Evolutionary conservation across 2,797 vertebrate genomes (phyloP), one percentile per base, ranked within the genome.

Genomic region (Rhinophrynus dorsalis): DNA sequence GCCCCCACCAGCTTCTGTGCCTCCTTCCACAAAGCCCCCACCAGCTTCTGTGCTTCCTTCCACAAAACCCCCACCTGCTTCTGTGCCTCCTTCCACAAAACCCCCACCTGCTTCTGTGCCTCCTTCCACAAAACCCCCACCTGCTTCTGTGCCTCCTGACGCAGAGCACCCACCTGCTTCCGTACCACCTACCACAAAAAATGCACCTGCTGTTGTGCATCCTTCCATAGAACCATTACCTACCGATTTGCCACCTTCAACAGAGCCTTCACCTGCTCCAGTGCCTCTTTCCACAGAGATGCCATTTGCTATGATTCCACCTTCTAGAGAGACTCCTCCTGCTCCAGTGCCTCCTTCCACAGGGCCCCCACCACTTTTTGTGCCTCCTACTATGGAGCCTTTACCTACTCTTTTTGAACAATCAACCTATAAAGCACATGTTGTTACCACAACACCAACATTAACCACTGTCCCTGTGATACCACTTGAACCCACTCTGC

Each of bases 351-450:
- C 27, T 1, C 26, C 27, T 11, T 5, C 24, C 11, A 24, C 11
- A n/a, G 45, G 24, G 45, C 15, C 5, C 15, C 17, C 42, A 20
- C 9, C 17, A n/a, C 9, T 17, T 48, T 23, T 15, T 48, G 47
- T 68, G 18, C 18, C 56, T 17, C 33, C 17, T 5, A n/a, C 55
- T 33, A 15, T 33, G 21, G 45, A 51, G 48, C 4, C 26, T 40
- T 9, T 33, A 8, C 1, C 4, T 3, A 23, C 45, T 44, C 21
- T 23, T 18, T 15, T 13, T 24, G 40, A 23, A 6, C 12, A 12
- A 1, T 3, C 10, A 21, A 47, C 17, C 20, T 63, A 64, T 56
- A 64, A 64, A 33, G 40, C 68, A 56, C 68, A 63, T 64, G 24
- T 38, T 64, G 35, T 18, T n/a, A 11, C 40, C 12, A 29, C 58